phyloP scores from a whole-genome alignment of 2,888 invertebrate genomes.

The Stictocephala bisonia region DNA sequence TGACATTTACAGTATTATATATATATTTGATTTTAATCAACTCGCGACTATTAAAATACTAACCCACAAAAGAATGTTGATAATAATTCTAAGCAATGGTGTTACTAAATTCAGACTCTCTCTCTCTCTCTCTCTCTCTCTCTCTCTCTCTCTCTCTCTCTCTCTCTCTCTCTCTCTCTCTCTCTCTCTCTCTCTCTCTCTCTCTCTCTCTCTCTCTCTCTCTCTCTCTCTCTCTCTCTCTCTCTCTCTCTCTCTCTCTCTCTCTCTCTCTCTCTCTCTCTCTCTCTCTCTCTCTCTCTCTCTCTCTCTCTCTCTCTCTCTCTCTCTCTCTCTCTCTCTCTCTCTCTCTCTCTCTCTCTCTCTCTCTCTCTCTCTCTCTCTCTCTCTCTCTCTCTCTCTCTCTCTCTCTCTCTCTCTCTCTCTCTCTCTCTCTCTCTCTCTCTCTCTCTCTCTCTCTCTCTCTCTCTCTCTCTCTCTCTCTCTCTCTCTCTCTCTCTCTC shows the following conservation, averaged over 20 bases:
- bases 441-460: conserved; percentile 21
- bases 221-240: background rate
- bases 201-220: background rate
- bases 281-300: background rate
- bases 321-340: background rate
- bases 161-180: background rate
- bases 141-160: background rate
- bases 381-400: conserved; percentile 8
- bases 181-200: background rate
- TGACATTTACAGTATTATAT: too few species aligned
- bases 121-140: background rate
- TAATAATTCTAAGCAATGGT: too few species aligned
- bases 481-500: conserved; percentile 13
- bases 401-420: conserved; percentile 13
- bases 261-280: background rate
- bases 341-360: conserved; percentile 9
- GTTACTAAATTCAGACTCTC: background rate
- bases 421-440: conserved; percentile 16
- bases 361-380: conserved; percentile 4
- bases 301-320: background rate
- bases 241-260: background rate
- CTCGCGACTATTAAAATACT: too few species aligned
- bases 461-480: conserved; percentile 19
- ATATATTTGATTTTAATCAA: too few species aligned
- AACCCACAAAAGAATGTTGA: too few species aligned